Conservation (phyloP, 2,888 invertebrate genomes). For the Drosophila bunnanda region DNA sequence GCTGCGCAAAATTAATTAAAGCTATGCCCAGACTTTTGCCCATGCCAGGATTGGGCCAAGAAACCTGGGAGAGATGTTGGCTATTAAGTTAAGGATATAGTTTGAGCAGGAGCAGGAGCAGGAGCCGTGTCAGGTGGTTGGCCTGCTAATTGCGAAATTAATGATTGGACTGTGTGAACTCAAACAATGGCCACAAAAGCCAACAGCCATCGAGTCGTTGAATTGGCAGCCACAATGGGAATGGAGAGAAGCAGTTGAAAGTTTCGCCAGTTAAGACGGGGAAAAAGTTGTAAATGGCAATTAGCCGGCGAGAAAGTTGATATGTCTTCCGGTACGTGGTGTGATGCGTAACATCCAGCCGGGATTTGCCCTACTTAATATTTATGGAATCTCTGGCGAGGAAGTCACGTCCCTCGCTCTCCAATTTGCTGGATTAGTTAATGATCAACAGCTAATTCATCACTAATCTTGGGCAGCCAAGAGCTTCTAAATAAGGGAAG, state of each 20-base stretch:
- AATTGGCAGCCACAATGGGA: constrained; percentile 35
- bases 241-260: constrained; percentile 50
- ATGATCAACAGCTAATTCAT: constrained; percentile 19
- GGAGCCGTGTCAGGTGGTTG: constrained; percentile 51
- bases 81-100: not conserved
- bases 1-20: constrained; percentile 69
- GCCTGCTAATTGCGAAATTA: constrained; percentile 74
- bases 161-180: constrained; percentile 74
- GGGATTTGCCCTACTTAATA: constrained; percentile 24
- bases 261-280: constrained; percentile 66
- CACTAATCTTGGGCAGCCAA: constrained; percentile 30
- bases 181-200: constrained; percentile 69
- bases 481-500: constrained; percentile 56
- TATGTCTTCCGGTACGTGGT: constrained; percentile 33
- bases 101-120: too few relatives aligned
- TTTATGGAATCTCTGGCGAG: constrained; percentile 23
- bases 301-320: constrained; percentile 60
- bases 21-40: constrained; percentile 50
- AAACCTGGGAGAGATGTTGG: not conserved
- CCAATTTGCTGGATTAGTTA: constrained; percentile 31
- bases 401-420: constrained; percentile 1
- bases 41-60: not conserved
- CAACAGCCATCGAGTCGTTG: constrained; percentile 58
- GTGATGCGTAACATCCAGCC: not conserved
- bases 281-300: constrained; percentile 75